These are phyloP conservation scores for Esox masquinongy DNA, from an alignment of 2,797 vertebrate species.

Conservation along the genomic window DNA sequence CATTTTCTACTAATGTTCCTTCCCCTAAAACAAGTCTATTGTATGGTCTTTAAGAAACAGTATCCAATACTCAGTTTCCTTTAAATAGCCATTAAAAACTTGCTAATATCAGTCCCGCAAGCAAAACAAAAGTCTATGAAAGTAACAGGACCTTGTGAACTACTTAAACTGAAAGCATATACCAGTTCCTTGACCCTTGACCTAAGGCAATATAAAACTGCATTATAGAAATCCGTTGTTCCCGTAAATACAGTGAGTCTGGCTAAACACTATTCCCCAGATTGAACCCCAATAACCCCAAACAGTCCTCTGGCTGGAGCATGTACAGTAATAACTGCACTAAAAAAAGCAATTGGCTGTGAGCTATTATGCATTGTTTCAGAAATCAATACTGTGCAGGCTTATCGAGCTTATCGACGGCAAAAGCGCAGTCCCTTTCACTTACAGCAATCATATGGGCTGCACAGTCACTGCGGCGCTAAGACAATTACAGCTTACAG, in stretches of 20 bases:
- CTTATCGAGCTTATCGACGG: slow-evolving; percentile 51
- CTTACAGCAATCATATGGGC: slow-evolving; percentile 47
- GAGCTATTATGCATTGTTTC: slow-evolving; percentile 40
- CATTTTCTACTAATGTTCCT: too few relatives aligned
- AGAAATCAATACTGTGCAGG: slow-evolving; percentile 62
- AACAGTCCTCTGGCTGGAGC: neutral
- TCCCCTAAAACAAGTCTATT: too few relatives aligned
- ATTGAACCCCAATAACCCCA: neutral
- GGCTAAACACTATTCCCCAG: neutral
- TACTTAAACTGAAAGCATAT: too few relatives aligned
- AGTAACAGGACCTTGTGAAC: too few relatives aligned
- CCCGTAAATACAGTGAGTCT: neutral
- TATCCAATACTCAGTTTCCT: too few relatives aligned
- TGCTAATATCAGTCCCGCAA: too few relatives aligned
- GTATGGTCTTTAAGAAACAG: too few relatives aligned
- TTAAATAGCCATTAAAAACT: too few relatives aligned
- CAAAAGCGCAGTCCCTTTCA: slow-evolving; percentile 51
- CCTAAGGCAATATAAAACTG: neutral
- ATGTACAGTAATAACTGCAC: neutral
- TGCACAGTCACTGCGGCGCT: slow-evolving; percentile 35
- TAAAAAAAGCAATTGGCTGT: slow-evolving; percentile 39
- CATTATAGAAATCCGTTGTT: neutral
- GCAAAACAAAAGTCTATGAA: too few relatives aligned
- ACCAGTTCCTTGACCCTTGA: neutral
- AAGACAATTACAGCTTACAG: slow-evolving; percentile 37